Conservation (phyloP, 37 sponge, comb jelly and placozoan species). For the Theonella swinhoei region DNA sequence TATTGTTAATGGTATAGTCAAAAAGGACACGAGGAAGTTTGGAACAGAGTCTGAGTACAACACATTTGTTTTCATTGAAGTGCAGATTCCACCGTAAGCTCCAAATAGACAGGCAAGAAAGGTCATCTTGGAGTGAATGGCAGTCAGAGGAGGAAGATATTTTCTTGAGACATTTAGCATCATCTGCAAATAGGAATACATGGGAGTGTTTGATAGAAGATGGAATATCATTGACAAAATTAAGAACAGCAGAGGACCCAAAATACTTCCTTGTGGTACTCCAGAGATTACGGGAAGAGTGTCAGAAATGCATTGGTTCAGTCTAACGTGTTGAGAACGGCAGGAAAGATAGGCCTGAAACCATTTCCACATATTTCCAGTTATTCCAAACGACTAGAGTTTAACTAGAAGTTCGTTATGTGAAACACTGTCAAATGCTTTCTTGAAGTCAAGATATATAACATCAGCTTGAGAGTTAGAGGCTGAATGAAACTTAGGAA, state of each 20-base stretch:
- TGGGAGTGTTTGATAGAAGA: not conserved
- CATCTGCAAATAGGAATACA: slow-evolving; percentile 10
- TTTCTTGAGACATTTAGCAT: slow-evolving; percentile 3
- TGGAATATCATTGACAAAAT: slow-evolving; percentile 26
- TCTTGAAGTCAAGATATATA: slow-evolving; percentile 47
- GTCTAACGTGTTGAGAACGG: not conserved
- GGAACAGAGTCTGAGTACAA: not conserved
- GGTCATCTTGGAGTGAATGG: not conserved
- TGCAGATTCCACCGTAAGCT: not conserved
- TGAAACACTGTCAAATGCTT: slow-evolving; percentile 58
- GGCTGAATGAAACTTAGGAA: not conserved
- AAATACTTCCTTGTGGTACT: slow-evolving; percentile 42
- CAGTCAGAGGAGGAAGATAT: not conserved
- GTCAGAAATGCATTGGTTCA: not conserved
- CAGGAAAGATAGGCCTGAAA: slow-evolving; percentile 6
- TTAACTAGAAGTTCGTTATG: slow-evolving; percentile 39
- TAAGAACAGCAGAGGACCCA: slow-evolving; percentile 23
- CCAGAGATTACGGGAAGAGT: slow-evolving; percentile 29
- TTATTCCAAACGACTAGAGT: slow-evolving; percentile 31
- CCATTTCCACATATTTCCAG: slow-evolving; percentile 30
- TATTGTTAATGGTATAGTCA: not conserved
- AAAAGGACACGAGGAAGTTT: not conserved
- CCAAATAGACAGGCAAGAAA: not conserved
- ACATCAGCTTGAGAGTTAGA: not conserved
- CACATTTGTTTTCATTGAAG: not conserved